A percentile compares a stretch with the other conserved stretches of the same genome.
Conservation (phyloP, 2,797 vertebrate genomes). For the Hephaestus fuliginosus region DNA sequence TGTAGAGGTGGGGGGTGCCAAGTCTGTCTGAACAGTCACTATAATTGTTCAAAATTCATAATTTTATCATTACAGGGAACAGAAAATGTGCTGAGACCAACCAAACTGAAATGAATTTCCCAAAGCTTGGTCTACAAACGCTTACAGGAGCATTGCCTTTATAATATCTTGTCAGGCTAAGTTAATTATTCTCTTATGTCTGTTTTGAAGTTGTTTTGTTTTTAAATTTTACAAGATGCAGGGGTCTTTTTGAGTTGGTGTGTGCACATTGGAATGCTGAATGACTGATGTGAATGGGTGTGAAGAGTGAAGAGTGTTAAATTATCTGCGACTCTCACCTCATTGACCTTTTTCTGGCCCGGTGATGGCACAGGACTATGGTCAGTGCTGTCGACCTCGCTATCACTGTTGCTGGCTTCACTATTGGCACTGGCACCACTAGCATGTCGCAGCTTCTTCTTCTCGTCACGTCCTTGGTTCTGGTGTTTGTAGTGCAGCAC, state of each 20-base stretch:
- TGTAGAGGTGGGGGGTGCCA: not conserved
- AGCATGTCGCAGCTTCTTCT: constrained; percentile 94
- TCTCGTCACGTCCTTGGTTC: constrained; percentile 94
- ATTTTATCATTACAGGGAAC: not conserved
- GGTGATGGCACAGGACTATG: constrained; percentile 95
- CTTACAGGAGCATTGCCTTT: not conserved
- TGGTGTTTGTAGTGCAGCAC: constrained; percentile 99
- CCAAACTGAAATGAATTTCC: not conserved
- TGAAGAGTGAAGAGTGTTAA: not conserved
- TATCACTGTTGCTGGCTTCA: constrained; percentile 97
- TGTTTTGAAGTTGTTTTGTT: not conserved
- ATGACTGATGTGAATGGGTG: not conserved
- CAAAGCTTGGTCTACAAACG: not conserved
- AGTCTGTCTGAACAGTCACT: not conserved
- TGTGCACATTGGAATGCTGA: not conserved
- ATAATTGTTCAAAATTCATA: not conserved
- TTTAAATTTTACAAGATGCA: not conserved
- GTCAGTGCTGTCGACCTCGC: constrained; percentile 93
- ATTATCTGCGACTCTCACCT: constrained; percentile 83
- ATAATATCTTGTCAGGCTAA: not conserved
- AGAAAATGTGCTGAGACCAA: not conserved
- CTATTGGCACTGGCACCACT: constrained; percentile 92
- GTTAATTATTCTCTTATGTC: not conserved
- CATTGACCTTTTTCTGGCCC: constrained; percentile 94
- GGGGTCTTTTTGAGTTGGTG: not conserved